A percentile compares a stretch with the other conserved stretches of the same genome.
Conservation (phyloP, 2,797 vertebrate genomes). For the Mormyrops attenuatus region DNA sequence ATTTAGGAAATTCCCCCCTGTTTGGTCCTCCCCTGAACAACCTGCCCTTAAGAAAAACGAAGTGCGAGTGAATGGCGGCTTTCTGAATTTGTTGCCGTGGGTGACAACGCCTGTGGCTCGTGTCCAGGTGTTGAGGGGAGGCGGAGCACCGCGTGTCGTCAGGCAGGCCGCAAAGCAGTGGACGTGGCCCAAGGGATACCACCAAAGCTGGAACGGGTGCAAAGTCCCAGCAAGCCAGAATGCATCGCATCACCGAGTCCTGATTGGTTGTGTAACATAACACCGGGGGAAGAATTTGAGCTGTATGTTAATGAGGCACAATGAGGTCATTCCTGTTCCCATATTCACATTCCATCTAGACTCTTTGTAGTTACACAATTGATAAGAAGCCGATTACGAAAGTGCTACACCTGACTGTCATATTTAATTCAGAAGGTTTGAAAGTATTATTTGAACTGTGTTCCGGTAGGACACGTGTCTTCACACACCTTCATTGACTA, state of each 20-base stretch:
- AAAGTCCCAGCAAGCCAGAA: constrained; percentile 47
- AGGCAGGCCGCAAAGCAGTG: background rate
- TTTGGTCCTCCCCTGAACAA: background rate
- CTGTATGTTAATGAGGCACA: constrained; percentile 46
- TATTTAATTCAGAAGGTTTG: background rate
- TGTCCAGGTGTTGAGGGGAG: background rate
- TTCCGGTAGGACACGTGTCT: background rate
- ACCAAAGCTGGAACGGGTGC: constrained; percentile 48
- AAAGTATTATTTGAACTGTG: background rate
- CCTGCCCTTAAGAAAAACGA: background rate
- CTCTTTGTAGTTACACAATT: constrained; percentile 48
- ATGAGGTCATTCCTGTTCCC: constrained; percentile 53
- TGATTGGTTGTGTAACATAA: constrained; percentile 57
- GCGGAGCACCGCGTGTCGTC: background rate
- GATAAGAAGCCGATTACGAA: constrained; percentile 19
- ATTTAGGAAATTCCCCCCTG: background rate
- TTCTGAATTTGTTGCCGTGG: background rate
- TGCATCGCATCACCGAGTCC: constrained; percentile 57
- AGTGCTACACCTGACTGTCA: background rate
- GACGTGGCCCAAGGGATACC: background rate
- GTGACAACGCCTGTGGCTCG: background rate
- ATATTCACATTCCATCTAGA: constrained; percentile 23
- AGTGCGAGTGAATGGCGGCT: background rate
- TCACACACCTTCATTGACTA: background rate
- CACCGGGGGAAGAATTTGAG: constrained; percentile 52